These are phyloP conservation scores for Leuctra nigra DNA, from an alignment of 2,888 invertebrate genomes.

Conservation along the genomic window DNA sequence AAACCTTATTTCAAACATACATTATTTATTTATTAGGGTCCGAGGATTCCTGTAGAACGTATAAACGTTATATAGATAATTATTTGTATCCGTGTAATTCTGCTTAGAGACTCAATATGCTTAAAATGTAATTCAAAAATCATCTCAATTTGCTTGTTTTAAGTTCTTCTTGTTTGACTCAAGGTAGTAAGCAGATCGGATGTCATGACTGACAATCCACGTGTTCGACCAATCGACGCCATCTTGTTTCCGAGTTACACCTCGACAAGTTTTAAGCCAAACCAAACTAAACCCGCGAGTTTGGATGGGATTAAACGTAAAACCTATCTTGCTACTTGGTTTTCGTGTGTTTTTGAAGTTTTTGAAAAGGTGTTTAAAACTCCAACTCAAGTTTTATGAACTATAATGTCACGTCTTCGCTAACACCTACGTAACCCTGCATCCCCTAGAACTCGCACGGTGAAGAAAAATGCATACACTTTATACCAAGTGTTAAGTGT, in stretches of 20 bases:
- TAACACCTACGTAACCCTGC: not conserved
- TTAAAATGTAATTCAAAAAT: too few relatives aligned
- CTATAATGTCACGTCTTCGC: slow-evolving; percentile 8
- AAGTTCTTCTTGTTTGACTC: too few relatives aligned
- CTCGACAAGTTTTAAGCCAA: slow-evolving; percentile 26
- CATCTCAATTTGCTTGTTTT: too few relatives aligned
- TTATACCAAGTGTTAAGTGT: not conserved
- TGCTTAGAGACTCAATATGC: too few relatives aligned
- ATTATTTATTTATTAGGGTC: too few relatives aligned
- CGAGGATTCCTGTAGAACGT: too few relatives aligned
- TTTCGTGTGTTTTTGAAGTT: slow-evolving; percentile 21
- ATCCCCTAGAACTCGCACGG: not conserved
- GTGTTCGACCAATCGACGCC: too few relatives aligned
- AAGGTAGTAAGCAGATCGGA: too few relatives aligned
- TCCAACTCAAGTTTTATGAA: slow-evolving; percentile 15
- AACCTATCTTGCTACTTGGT: slow-evolving; percentile 20
- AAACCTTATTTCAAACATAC: too few relatives aligned
- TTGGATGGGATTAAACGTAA: slow-evolving; percentile 21
- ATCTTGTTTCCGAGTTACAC: not conserved
- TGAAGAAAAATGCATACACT: slow-evolving; percentile 15
- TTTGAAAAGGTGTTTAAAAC: slow-evolving; percentile 23
- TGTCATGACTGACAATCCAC: too few relatives aligned
- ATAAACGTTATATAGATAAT: too few relatives aligned
- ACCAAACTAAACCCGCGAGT: slow-evolving; percentile 15
- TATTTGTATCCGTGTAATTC: too few relatives aligned